Evolutionary conservation across 2,797 vertebrate species (phyloP).

Genomic region (Sardinella longiceps): DNA sequence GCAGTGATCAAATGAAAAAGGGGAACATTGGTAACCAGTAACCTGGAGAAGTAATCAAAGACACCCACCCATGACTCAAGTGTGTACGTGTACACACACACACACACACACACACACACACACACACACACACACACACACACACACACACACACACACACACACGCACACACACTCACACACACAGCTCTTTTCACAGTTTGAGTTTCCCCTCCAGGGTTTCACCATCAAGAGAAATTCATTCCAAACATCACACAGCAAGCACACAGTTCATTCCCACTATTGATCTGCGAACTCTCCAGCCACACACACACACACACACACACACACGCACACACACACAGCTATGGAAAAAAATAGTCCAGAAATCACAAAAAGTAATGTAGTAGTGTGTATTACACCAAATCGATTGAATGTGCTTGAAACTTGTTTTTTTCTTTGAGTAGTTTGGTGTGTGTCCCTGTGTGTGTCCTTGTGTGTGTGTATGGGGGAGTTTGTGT

Average conservation of each 20-base stretch:
- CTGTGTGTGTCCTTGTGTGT: no score
- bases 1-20: background rate
- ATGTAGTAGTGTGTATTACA: no score
- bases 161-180: no score
- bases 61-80: background rate
- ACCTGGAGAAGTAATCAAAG: conserved; percentile 1
- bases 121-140: background rate
- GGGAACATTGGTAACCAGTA: background rate
- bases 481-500: no score
- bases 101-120: background rate
- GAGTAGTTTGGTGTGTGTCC: no score
- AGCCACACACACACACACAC: background rate
- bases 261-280: background rate
- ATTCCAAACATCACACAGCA: background rate
- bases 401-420: no score
- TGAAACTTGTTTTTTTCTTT: no score
- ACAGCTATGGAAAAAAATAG: background rate
- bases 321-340: background rate
- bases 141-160: background rate
- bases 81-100: background rate
- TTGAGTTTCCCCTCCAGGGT: background rate
- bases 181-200: background rate
- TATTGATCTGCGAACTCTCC: background rate
- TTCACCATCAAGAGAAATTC: background rate
- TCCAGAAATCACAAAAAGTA: background rate